Evolutionary conservation across 2,888 invertebrate species (phyloP).

Genomic region (Drosophila stalkeri): DNA sequence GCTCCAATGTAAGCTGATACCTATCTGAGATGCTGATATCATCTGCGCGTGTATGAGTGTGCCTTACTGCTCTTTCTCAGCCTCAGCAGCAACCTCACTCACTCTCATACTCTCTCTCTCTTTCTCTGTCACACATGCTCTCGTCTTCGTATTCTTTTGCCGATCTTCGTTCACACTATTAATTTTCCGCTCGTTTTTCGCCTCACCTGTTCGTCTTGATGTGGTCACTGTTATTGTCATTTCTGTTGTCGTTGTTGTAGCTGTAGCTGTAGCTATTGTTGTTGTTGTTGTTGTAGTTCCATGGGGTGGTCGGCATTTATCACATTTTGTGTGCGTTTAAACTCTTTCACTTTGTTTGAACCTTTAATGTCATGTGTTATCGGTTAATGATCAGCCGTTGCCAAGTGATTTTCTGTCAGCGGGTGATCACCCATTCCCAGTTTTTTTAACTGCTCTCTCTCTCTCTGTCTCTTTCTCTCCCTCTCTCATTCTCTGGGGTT

Average conservation of each 20-base stretch:
- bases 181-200: conserved; percentile 77
- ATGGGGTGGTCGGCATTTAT: conserved; percentile 82
- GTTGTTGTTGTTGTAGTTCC: conserved; percentile 41
- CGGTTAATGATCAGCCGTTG: conserved; percentile 82
- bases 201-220: conserved; percentile 55
- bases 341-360: conserved; percentile 67
- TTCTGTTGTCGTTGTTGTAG: not conserved
- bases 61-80: conserved; percentile 26
- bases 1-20: conserved; percentile 78
- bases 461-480: not conserved
- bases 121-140: conserved; percentile 4
- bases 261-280: conserved; percentile 4
- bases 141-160: conserved; percentile 37
- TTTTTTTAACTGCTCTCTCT: not conserved
- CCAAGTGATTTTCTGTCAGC: conserved; percentile 78
- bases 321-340: conserved; percentile 74
- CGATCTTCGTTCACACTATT: conserved; percentile 80
- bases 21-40: conserved; percentile 68
- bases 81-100: conserved; percentile 6
- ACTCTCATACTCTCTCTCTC: not conserved
- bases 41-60: conserved; percentile 25
- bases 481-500: not conserved
- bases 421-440: conserved; percentile 63
- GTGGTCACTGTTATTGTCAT: conserved; percentile 31
- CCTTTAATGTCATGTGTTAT: conserved; percentile 84